A percentile compares a stretch with the other conserved stretches of the same genome.
These are phyloP conservation scores for Hyperoodon ampullatus DNA, from an alignment of 2,113 vertebrate species.

Conservation along the genomic window DNA sequence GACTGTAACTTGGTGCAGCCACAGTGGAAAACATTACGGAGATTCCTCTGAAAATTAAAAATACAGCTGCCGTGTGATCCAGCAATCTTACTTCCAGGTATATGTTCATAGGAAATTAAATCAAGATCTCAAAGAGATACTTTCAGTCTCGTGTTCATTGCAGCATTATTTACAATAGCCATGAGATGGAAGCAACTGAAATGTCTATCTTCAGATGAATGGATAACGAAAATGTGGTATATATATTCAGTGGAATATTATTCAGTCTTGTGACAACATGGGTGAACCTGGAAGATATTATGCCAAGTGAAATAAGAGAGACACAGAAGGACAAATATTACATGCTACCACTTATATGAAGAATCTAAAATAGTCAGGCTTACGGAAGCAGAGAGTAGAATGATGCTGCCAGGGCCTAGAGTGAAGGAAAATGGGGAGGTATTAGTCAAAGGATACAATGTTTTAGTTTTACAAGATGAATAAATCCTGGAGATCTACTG, in stretches of 20 bases:
- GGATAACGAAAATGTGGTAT: background rate
- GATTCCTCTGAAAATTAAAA: background rate
- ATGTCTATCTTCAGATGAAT: background rate
- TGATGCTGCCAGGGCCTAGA: background rate
- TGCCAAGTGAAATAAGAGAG: background rate
- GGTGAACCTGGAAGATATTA: background rate
- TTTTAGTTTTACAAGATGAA: background rate
- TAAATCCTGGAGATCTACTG: background rate
- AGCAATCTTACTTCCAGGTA: background rate
- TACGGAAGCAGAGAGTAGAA: background rate
- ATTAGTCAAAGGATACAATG: background rate
- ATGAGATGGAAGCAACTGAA: background rate
- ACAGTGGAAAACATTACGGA: background rate
- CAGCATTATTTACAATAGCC: background rate
- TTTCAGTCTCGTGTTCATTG: background rate
- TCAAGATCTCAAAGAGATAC: background rate
- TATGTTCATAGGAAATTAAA: background rate
- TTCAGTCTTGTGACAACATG: background rate
- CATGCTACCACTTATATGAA: background rate
- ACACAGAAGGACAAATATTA: background rate
- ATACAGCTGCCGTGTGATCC: background rate
- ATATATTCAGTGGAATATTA: background rate
- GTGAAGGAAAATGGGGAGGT: background rate
- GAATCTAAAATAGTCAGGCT: background rate
- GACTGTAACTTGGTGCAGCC: background rate